Evolutionary conservation across 2,113 vertebrate species (phyloP).

Genomic region (Phaetusa simplex): DNA sequence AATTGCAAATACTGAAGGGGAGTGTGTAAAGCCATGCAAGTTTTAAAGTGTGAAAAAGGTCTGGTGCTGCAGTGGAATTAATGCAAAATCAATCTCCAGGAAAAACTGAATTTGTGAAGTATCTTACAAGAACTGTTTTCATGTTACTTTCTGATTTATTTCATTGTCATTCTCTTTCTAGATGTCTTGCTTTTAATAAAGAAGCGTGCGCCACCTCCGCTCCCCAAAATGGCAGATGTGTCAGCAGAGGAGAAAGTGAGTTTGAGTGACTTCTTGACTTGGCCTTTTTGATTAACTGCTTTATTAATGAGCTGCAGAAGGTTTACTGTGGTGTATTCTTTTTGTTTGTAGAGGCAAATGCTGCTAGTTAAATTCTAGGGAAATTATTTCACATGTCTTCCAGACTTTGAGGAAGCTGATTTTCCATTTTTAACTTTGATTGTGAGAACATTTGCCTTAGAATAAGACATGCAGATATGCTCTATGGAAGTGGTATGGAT

Average conservation of each 20-base stretch:
- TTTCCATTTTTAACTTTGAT: neutral
- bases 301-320: neutral
- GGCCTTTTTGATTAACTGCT: neutral
- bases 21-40: neutral
- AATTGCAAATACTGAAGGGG: neutral
- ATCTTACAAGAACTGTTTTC: neutral
- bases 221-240: conserved; percentile 89
- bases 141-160: neutral
- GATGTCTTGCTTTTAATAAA: conserved; percentile 90
- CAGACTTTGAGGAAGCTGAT: neutral
- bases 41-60: neutral
- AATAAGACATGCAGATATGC: neutral
- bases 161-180: conserved; percentile 21
- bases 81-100: neutral
- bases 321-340: fast-evolving
- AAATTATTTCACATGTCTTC: neutral
- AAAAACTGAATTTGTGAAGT: fast-evolving
- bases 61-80: neutral
- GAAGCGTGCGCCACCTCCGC: conserved; percentile 83
- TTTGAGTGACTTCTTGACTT: no score
- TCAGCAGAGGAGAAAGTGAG: conserved; percentile 91
- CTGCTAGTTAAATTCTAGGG: neutral
- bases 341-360: neutral
- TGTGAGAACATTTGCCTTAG: neutral
- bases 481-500: neutral